phyloP scores from a whole-genome alignment of 2,888 invertebrate species.

The Noctuana brunneofusca region DNA sequence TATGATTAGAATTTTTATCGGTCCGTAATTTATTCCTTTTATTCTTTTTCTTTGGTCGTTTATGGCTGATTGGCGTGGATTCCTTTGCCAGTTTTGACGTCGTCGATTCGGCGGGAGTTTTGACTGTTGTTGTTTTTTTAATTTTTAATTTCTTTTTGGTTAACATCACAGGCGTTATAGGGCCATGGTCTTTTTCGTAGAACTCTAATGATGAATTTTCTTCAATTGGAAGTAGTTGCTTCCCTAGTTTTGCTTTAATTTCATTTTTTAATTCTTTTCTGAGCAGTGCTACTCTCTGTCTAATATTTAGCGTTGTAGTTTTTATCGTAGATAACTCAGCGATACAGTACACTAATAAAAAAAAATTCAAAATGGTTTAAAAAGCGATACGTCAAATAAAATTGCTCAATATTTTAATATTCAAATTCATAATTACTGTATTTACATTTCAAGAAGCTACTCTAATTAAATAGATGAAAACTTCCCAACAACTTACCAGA shows the following conservation, averaged over 20 bases:
- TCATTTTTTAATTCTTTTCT: slow-evolving; percentile 7
- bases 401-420: too few relatives aligned
- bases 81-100: not conserved
- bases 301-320: slow-evolving; percentile 1
- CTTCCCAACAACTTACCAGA: not conserved
- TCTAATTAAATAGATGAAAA: not conserved
- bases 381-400: too few relatives aligned
- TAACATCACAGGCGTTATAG: slow-evolving; percentile 37
- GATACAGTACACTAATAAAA: slow-evolving; percentile 4
- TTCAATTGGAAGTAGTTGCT: slow-evolving; percentile 2
- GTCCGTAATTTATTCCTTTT: slow-evolving; percentile 7
- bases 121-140: slow-evolving; percentile 20
- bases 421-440: too few relatives aligned
- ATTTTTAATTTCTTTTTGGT: slow-evolving; percentile 6
- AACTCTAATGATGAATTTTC: slow-evolving; percentile 23
- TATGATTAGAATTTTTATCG: not conserved
- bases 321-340: not conserved
- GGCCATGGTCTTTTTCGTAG: slow-evolving; percentile 26
- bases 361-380: not conserved
- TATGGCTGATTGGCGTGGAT: slow-evolving; percentile 10
- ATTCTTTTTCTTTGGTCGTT: slow-evolving; percentile 23
- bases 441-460: too few relatives aligned
- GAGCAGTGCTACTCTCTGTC: slow-evolving; percentile 7
- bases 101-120: slow-evolving; percentile 12
- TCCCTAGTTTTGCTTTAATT: slow-evolving; percentile 1